Conservation (phyloP, 1,140 invertebrate genomes). For the Nephotettix cincticeps region DNA sequence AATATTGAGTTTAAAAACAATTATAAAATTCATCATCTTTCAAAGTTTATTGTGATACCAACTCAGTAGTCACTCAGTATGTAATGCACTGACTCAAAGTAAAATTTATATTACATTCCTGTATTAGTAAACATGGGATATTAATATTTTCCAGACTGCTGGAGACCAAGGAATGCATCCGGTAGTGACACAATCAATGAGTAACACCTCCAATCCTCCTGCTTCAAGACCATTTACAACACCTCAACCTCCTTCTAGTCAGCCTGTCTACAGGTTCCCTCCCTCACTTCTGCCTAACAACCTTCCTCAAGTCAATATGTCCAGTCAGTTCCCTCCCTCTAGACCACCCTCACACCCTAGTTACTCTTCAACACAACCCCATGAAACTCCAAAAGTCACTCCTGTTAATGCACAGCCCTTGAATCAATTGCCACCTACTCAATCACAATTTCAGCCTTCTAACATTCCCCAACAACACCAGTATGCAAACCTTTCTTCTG, state of each 20-base stretch:
- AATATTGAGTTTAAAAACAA: too few species aligned
- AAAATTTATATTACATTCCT: too few species aligned
- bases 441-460: not conserved
- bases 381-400: too few species aligned
- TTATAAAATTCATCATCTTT: too few species aligned
- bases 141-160: too few species aligned
- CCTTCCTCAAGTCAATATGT: not conserved
- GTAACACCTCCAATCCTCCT: not conserved
- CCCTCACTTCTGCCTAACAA: not conserved
- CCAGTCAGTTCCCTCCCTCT: not conserved
- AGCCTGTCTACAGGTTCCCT: not conserved
- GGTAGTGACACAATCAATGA: too few species aligned
- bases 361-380: not conserved
- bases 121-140: too few species aligned
- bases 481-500: not conserved
- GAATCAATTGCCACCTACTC: not conserved
- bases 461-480: not conserved
- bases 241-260: not conserved
- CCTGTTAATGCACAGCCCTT: too few species aligned
- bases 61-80: too few species aligned
- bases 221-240: not conserved
- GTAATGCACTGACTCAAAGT: too few species aligned
- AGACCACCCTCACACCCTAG: not conserved
- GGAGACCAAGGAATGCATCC: too few species aligned
- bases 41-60: too few species aligned